Base-by-base conservation (phyloP, 1,140 invertebrate genomes). In the Trichomalopsis sarcophagae region DNA sequence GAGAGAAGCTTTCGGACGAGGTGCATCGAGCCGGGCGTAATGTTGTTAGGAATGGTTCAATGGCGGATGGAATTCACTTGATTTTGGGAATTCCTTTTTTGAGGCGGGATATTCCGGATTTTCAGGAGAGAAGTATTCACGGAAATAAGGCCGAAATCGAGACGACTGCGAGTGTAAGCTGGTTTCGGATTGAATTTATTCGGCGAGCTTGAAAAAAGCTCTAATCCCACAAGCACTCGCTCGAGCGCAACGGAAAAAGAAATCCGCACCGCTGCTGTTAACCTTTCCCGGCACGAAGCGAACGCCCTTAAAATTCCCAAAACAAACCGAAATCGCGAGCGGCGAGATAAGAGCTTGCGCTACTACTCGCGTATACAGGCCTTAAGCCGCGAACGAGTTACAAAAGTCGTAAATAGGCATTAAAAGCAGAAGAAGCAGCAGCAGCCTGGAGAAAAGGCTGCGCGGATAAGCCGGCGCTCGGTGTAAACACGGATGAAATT, bases 351-450 rank as follows among this genome's bases (percentile, higher is more conserved):
- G 66, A 71, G 73, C 36, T 40, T 10, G 17, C 36, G 13, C 73
- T 40, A 44, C 40, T 44, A 44, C 40, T 44, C 55, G 55, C 17
- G 17, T 62, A 13, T 23, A 44, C 21, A 68, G 27, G 9, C 68
- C 33, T 55, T 84, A 69, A 80, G 68, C 74, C n/a, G n/a, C 3
- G 55, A 55, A 81, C 71, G 36, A 74, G 50, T 85, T 77, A 71
- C 79, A 75, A 81, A 74, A 85, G 84, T 85, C 84, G 79, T 85
- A 85, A 85, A 85, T 85, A 85, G 79, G 84, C 73, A 81, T 85
- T 85, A 85, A 85, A 85, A 77, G 84, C 33, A 81, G 84, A 55
- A 55, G 27, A 81, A 21, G 73, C 17, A 62, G 55, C 55, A 62
- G 21, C 55, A 13, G 21, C 17, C 13, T 21, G 21, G 36, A 33